Evolutionary conservation across 1,140 invertebrate genomes (phyloP).

Genomic region (Tetramorium parvispinum): DNA sequence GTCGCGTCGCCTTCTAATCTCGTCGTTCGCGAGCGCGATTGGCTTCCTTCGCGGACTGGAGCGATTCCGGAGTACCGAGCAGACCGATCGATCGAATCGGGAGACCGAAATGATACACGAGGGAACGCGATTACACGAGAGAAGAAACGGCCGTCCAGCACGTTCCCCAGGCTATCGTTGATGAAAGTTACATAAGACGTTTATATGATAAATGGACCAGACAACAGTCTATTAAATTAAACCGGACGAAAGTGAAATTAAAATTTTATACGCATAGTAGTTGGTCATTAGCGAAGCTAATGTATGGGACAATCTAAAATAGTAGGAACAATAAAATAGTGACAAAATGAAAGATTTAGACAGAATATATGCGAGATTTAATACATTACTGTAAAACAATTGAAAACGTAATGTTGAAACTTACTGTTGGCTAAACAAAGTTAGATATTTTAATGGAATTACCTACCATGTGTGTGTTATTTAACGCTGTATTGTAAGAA

Average conservation of each 20-base stretch:
- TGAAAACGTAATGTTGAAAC: background rate
- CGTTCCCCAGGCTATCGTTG: slow-evolving; percentile 65
- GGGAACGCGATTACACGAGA: slow-evolving; percentile 65
- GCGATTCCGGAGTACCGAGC: slow-evolving; percentile 2
- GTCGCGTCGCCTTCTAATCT: slow-evolving; percentile 24
- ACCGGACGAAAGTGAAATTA: background rate
- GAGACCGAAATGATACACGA: slow-evolving; percentile 45
- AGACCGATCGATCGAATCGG: slow-evolving; percentile 57
- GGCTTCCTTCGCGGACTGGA: background rate
- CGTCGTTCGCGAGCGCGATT: slow-evolving; percentile 10
- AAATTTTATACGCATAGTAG: background rate
- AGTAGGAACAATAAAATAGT: background rate
- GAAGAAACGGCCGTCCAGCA: slow-evolving; percentile 57
- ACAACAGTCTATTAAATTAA: slow-evolving; percentile 48
- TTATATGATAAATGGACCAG: slow-evolving; percentile 51
- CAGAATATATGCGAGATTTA: background rate
- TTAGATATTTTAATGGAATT: background rate
- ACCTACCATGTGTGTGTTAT: background rate
- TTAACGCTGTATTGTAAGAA: background rate
- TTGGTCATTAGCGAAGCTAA: background rate
- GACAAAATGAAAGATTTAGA: background rate
- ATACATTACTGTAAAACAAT: background rate
- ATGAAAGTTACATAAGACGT: slow-evolving; percentile 71
- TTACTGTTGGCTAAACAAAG: background rate
- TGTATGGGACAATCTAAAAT: background rate